Conservation (phyloP, 2,113 vertebrate genomes). For the Corythaeola cristata region DNA sequence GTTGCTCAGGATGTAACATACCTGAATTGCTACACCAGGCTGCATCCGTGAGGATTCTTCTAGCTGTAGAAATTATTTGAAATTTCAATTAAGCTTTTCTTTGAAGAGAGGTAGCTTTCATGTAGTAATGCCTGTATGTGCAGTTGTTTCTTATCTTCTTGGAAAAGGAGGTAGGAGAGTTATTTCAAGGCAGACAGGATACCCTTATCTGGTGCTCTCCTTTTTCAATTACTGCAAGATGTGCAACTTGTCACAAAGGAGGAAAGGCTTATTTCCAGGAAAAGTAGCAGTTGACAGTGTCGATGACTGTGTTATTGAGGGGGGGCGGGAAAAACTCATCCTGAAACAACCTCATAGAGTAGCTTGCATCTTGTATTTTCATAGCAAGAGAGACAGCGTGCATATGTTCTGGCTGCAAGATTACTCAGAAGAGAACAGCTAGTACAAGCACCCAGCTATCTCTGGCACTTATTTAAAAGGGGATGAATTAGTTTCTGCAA, state of each 20-base stretch:
- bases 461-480: not conserved
- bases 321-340: too few species aligned
- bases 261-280: not conserved
- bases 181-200: constrained; percentile 35
- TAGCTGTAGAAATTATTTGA: not conserved
- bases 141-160: constrained; percentile 38
- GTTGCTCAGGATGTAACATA: not conserved
- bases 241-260: not conserved
- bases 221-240: constrained; percentile 33
- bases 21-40: not conserved
- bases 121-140: not conserved
- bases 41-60: not conserved
- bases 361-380: not conserved
- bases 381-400: not conserved
- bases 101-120: not conserved
- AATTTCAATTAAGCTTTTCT: not conserved
- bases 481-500: not conserved
- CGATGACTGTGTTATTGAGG: not conserved
- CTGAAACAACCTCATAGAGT: not conserved
- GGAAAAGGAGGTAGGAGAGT: constrained; percentile 20
- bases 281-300: not conserved
- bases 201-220: constrained; percentile 15
- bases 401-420: not conserved
- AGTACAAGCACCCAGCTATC: not conserved
- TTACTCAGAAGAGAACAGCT: not conserved